Percentiles rank a stretch among this genome's conserved stretches.
Evolutionary conservation across 2,888 invertebrate genomes (phyloP).

Genomic region (Phoenoteleia sp.): DNA sequence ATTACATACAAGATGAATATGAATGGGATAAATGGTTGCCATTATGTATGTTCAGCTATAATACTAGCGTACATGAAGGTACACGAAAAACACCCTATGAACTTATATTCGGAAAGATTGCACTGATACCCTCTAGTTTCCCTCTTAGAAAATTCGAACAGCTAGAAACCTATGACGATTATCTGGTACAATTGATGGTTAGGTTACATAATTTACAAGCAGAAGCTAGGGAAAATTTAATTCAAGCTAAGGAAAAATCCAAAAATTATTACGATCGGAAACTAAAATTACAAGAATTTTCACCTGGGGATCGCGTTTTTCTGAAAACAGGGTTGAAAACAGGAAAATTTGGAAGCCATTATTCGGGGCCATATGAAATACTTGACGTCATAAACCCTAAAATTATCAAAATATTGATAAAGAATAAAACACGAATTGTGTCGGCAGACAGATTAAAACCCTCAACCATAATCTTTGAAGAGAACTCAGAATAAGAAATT

Average conservation of each 20-base stretch:
- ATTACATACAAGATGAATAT: too few species aligned
- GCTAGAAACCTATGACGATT: conserved; percentile 5
- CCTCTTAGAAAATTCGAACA: too few species aligned
- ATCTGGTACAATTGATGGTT: neutral
- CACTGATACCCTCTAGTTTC: too few species aligned
- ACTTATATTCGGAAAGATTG: too few species aligned
- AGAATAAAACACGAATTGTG: neutral
- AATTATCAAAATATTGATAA: neutral
- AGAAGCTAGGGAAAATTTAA: neutral
- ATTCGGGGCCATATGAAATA: neutral
- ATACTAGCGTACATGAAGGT: too few species aligned
- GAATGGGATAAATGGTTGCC: too few species aligned
- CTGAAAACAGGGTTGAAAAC: neutral
- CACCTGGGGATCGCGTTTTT: neutral
- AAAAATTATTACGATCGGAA: neutral
- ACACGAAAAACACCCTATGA: too few species aligned
- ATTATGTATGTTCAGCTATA: too few species aligned
- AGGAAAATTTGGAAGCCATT: neutral
- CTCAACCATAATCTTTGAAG: neutral
- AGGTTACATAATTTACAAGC: neutral
- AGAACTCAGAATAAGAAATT: too few species aligned
- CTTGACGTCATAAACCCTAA: neutral
- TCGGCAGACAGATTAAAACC: neutral
- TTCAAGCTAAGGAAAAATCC: neutral
- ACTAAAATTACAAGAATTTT: neutral